A percentile compares a stretch with the other conserved stretches of the same genome.
These are phyloP conservation scores for Dendroctonus ponderosae DNA, from an alignment of 1,140 invertebrate genomes.

Conservation along the genomic window DNA sequence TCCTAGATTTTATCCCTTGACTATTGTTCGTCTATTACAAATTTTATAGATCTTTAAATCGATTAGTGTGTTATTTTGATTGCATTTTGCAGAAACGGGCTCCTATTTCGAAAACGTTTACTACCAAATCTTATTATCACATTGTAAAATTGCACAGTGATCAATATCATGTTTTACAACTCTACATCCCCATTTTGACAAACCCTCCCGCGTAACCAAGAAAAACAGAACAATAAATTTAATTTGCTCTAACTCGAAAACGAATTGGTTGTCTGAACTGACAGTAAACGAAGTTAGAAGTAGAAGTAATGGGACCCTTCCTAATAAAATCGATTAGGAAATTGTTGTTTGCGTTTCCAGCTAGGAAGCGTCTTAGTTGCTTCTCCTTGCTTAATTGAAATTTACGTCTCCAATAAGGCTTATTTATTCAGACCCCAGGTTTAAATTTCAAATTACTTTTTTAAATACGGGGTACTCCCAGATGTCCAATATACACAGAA, in stretches of 20 bases:
- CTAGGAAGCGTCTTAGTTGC: constrained; percentile 27
- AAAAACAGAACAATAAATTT: constrained; percentile 36
- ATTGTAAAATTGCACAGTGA: too few species aligned
- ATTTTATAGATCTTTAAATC: too few species aligned
- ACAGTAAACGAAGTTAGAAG: constrained; percentile 36
- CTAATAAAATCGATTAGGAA: constrained; percentile 36
- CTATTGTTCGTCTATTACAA: too few species aligned
- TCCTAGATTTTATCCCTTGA: too few species aligned
- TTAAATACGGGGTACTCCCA: constrained; percentile 13
- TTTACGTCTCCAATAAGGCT: constrained; percentile 34
- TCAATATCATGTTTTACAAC: neutral
- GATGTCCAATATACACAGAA: constrained; percentile 1
- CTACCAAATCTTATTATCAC: neutral
- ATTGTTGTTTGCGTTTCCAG: constrained; percentile 34
- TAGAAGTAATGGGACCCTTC: constrained; percentile 36
- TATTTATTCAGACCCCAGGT: constrained; percentile 3
- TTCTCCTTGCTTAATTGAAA: constrained; percentile 31
- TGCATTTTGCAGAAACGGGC: too few species aligned
- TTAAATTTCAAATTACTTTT: constrained; percentile 21
- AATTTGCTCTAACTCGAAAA: constrained; percentile 34
- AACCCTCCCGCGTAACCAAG: constrained; percentile 18
- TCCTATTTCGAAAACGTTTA: neutral
- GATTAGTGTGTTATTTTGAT: too few species aligned
- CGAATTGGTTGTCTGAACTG: constrained; percentile 34
- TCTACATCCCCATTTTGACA: constrained; percentile 4